phyloP scores from a whole-genome alignment of 2,888 invertebrate genomes.

The Hipparchia semele region DNA sequence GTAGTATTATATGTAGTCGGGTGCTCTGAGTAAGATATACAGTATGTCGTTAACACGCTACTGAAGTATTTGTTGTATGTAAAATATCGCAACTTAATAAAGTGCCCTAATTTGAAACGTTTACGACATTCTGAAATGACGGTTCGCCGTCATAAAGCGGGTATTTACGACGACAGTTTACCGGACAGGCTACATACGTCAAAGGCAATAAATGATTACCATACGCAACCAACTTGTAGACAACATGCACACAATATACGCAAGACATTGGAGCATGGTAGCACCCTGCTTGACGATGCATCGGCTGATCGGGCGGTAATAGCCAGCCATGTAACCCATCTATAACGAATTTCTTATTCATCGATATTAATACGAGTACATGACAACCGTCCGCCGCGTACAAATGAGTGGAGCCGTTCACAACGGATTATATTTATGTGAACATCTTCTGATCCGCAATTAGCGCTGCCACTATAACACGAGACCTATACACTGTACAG shows the following conservation, averaged over 20 bases:
- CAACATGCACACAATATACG: constrained; percentile 7
- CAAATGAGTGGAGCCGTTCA: constrained; percentile 77
- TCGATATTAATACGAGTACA: constrained; percentile 80
- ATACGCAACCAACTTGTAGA: constrained; percentile 17
- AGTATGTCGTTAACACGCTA: not conserved
- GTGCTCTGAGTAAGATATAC: not conserved
- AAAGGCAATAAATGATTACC: constrained; percentile 22
- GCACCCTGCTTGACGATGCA: constrained; percentile 58
- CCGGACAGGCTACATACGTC: constrained; percentile 17
- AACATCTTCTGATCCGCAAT: constrained; percentile 76
- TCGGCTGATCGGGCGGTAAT: constrained; percentile 68
- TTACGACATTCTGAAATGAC: constrained; percentile 19
- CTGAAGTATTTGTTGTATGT: not conserved
- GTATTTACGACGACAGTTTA: constrained; percentile 28
- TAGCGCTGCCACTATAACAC: constrained; percentile 59
- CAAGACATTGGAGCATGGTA: constrained; percentile 57
- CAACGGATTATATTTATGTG: constrained; percentile 78
- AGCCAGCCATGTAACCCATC: constrained; percentile 77
- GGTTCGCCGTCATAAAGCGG: constrained; percentile 23
- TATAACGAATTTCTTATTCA: constrained; percentile 83
- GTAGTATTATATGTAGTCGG: no score
- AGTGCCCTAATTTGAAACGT: constrained; percentile 15
- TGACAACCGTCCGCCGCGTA: constrained; percentile 77
- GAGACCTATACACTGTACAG: not conserved
- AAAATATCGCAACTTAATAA: constrained; percentile 17